Conservation (phyloP, 2,888 invertebrate genomes). For the Cephonodes hylas region DNA sequence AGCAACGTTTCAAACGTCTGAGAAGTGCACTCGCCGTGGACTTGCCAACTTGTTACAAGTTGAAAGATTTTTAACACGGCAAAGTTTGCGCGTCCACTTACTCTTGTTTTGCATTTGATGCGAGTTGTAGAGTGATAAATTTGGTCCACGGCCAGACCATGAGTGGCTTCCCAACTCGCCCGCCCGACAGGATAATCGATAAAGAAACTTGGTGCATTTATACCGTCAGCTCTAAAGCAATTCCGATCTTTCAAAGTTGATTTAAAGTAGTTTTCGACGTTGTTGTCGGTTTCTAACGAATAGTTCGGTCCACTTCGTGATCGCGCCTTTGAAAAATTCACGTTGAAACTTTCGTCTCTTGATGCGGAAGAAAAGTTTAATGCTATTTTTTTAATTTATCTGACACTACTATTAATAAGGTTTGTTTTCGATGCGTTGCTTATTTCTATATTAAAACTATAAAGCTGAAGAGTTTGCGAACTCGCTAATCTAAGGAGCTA, state of each 20-base stretch:
- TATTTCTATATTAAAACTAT: no score
- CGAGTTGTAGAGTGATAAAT: slow-evolving; percentile 40
- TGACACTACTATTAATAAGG: no score
- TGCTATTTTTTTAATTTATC: no score
- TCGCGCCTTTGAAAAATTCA: neutral
- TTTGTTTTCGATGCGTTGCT: no score
- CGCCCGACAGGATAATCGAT: slow-evolving; percentile 35
- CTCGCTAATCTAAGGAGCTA: no score
- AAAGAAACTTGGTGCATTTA: slow-evolving; percentile 34
- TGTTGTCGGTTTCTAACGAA: neutral
- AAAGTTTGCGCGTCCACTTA: neutral
- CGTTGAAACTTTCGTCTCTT: neutral
- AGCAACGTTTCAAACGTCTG: neutral
- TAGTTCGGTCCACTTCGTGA: neutral
- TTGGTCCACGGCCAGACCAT: slow-evolving; percentile 23
- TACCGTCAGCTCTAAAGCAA: slow-evolving; percentile 23
- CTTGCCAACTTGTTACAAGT: slow-evolving; percentile 12
- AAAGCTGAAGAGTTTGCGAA: no score
- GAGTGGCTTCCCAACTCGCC: slow-evolving; percentile 31
- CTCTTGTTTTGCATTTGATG: slow-evolving; percentile 41
- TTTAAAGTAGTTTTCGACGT: slow-evolving; percentile 18
- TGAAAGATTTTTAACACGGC: slow-evolving; percentile 12
- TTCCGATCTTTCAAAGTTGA: slow-evolving; percentile 30
- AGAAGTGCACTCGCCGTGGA: slow-evolving; percentile 5
- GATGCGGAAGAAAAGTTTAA: neutral